Evolutionary conservation across 2,888 invertebrate species (phyloP), one percentile per base, ranked within the genome.

Genomic region (Perizoma flavofasciatum): DNA sequence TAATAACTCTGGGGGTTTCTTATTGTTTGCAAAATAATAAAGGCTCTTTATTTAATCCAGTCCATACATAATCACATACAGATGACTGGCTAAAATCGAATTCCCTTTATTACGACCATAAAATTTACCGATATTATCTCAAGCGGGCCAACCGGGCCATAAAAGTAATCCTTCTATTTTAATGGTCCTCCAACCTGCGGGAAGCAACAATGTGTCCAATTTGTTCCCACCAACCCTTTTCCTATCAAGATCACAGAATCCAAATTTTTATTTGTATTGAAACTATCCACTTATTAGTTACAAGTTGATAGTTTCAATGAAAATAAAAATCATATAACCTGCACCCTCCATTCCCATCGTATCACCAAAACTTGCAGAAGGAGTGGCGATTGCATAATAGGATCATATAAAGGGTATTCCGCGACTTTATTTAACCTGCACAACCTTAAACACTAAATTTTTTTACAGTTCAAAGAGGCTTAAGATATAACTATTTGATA

Each of bases 131-230:
- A 89, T 90, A 90, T 89, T 89, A 89, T 89, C 89, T 88, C 83
- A 84, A 87, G 83, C 87, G 86, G 78, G 85, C 86, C 85, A 87
- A 87, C 83, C 73, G 82, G 80, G 83, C 83, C 69, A 88, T 90
- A 89, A 90, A 89, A 89, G 88, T 89, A 89, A 90, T 89, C 89
- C 89, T 86, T 86, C 85, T 85, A 89, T 87, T 89, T 89, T 89
- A 89, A 89, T 89, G 88, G 85, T 77, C 76, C 80, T 81, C 82
- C 86, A 87, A 88, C 86, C 87, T 88, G 88, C 80, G 83, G 82
- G 83, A 81, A 85, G 87, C 87, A 88, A 88, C 88, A 86, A 85
- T 87, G 86, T 87, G 81, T 79, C 75, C 81, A 84, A 86, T 84
- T 85, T 80, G 79, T 79, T 74, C 73, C 69, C 66, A 69, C 71